phyloP scores from a whole-genome alignment of 2,888 invertebrate species.

The Aphidoletes aphidimyza region DNA sequence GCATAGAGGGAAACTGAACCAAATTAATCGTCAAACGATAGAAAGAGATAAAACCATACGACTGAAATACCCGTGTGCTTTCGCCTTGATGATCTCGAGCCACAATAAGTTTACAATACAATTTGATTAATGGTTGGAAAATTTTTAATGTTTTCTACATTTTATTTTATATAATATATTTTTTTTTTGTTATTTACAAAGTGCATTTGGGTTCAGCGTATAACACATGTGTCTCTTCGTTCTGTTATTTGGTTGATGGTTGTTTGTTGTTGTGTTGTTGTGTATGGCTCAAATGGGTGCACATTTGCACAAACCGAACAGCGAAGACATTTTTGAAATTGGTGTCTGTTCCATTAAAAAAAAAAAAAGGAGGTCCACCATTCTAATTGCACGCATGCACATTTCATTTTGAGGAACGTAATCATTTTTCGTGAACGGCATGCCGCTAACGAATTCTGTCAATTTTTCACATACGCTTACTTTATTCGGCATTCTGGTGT shows the following conservation, averaged over 20 bases:
- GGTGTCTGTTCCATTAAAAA: slow-evolving; percentile 13
- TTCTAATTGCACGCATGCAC: background rate
- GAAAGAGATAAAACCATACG: background rate
- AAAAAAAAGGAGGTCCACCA: background rate
- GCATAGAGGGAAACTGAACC: background rate
- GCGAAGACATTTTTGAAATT: background rate
- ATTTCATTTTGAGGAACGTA: background rate
- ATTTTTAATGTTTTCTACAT: slow-evolving; percentile 48
- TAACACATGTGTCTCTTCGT: slow-evolving; percentile 49
- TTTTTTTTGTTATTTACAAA: slow-evolving; percentile 14
- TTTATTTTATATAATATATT: background rate
- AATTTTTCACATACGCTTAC: background rate
- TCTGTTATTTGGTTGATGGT: background rate
- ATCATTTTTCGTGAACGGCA: background rate
- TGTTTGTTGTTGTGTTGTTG: background rate
- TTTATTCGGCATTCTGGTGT: too few species aligned
- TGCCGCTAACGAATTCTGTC: background rate
- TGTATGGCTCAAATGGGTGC: background rate
- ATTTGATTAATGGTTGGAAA: slow-evolving; percentile 48
- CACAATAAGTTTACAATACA: slow-evolving; percentile 40
- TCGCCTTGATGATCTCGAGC: slow-evolving; percentile 10
- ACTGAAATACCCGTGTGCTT: too few species aligned
- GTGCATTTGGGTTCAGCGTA: background rate
- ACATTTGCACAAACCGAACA: background rate
- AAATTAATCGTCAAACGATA: slow-evolving; percentile 26